phyloP scores from a whole-genome alignment of 1,140 invertebrate species.

The Chironomus tepperi region DNA sequence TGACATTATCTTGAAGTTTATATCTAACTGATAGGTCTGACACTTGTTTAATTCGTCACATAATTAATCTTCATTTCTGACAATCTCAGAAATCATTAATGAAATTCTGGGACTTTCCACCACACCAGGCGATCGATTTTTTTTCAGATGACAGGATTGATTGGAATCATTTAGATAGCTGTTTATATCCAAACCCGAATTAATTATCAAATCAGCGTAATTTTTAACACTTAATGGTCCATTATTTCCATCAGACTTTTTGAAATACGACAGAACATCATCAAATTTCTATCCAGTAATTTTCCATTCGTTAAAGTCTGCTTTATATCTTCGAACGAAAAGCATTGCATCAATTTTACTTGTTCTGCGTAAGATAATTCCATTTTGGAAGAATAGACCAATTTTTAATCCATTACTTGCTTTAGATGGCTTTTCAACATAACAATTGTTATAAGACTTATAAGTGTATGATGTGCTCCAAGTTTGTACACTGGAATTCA shows the following conservation, averaged over 20 bases:
- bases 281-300: slow-evolving; percentile 38
- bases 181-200: slow-evolving; percentile 51
- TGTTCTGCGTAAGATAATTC: slow-evolving; percentile 45
- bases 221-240: slow-evolving; percentile 79
- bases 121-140: slow-evolving; percentile 64
- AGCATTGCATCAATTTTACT: slow-evolving; percentile 48
- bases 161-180: no score
- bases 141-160: slow-evolving; percentile 58
- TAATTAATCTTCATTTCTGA: slow-evolving; percentile 63
- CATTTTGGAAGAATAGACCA: slow-evolving; percentile 40
- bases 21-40: slow-evolving; percentile 39
- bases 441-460: no score
- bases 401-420: background rate
- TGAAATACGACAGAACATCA: slow-evolving; percentile 38
- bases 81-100: slow-evolving; percentile 85
- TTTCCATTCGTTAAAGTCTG: slow-evolving; percentile 46
- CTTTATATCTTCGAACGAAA: slow-evolving; percentile 44
- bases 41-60: slow-evolving; percentile 44
- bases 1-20: slow-evolving; percentile 26
- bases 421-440: background rate
- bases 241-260: slow-evolving; percentile 44
- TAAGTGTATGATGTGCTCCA: background rate
- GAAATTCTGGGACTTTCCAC: slow-evolving; percentile 70
- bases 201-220: slow-evolving; percentile 66
- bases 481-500: background rate